Base-by-base conservation (phyloP, 2,113 vertebrate genomes). In the Muntiacus muntjak region DNA sequence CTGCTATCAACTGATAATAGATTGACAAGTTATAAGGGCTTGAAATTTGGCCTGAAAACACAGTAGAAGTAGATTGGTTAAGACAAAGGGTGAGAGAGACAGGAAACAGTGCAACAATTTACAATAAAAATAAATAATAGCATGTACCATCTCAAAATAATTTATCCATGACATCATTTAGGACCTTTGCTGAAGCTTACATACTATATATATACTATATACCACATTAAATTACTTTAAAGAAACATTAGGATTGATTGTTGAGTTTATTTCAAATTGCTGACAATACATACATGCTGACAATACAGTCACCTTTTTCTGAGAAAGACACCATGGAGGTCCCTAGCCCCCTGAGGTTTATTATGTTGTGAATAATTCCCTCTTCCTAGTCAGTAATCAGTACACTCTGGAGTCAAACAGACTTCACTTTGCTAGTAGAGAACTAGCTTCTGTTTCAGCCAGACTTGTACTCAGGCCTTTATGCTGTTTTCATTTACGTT, bases 391-490 rank as follows among this genome's bases (percentile, higher is more conserved):
- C 54, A 97, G 21, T 54, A 92, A 96, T 94, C 43, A 64, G 45
- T 14, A 45, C 14, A 62, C 43, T 91, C 28, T 55, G 30, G 19
- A 92, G 81, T 33, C 64, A 28, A 64, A 96, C 71, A 78, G 26
- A 92, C 26, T 88, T 95, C 30, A 92, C 50, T 91, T 85, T 90
- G 84, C 54, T 67, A 91, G 30, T 60, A 93, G 23, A 97, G 64
- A 91, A 85, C 50, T 17, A 93, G 89, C 50, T 97, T 97, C 86
- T 93, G 88, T 91, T 86, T 60, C 71, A 97, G 91, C 64, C 58
- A 94, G 26, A 87, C 50, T 96, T 95, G 36, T 54, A 96, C 95
- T 96, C 78, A 93, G 86, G 67, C n/a, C 71, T 97, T 97, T 93
- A 93, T 71, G 47, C 28, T 96, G 60, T 94, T 91, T 94, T 95